phyloP scores from a whole-genome alignment of 1,140 invertebrate genomes.

The Microplitis demolitor region DNA sequence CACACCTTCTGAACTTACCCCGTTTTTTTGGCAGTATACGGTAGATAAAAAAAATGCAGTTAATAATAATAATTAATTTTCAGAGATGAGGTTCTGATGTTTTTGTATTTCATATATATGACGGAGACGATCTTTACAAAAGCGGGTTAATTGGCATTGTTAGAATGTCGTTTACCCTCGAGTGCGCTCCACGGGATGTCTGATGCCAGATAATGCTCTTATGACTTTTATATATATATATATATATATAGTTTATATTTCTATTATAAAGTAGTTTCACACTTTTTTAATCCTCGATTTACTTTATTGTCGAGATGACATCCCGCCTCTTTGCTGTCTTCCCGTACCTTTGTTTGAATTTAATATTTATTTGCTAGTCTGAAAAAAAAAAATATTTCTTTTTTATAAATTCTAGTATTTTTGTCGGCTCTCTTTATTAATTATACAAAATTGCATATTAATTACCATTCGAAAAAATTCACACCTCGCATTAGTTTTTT shows the following conservation, averaged over 20 bases:
- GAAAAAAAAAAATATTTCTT: background rate
- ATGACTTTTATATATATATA: background rate
- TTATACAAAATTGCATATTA: no score
- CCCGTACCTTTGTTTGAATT: background rate
- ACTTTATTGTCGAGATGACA: background rate
- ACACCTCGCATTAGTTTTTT: no score
- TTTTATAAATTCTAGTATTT: background rate
- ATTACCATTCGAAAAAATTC: no score
- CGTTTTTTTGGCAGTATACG: no score
- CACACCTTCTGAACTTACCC: no score
- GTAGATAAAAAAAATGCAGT: no score
- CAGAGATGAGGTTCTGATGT: no score
- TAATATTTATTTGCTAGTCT: background rate
- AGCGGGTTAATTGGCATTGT: constrained; percentile 46
- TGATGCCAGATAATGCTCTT: background rate
- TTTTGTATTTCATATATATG: background rate
- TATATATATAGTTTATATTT: background rate
- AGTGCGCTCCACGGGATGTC: constrained; percentile 35
- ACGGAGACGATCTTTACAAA: constrained; percentile 31
- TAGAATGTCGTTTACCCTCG: constrained; percentile 38
- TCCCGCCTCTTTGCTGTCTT: constrained; percentile 18
- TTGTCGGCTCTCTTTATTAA: no score
- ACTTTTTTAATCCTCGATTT: constrained; percentile 8
- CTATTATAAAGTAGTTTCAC: constrained; percentile 28
- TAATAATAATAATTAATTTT: no score